A percentile compares a stretch with the other conserved stretches of the same genome.
phyloP scores from a whole-genome alignment of 1,140 invertebrate genomes.

The Panagrolaimus sp. region DNA sequence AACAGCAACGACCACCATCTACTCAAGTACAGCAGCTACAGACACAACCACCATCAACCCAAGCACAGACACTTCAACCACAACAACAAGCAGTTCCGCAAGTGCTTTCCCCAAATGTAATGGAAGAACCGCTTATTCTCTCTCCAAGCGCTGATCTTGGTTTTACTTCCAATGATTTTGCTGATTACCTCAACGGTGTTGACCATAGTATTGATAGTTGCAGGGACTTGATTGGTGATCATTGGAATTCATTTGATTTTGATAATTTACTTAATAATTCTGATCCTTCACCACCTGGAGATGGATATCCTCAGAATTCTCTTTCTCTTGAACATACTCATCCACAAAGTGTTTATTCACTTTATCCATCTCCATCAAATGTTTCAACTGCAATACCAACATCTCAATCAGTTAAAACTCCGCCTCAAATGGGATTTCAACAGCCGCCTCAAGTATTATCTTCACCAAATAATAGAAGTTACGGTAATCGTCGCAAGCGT shows the following conservation, averaged over 20 bases:
- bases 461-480: too few species aligned
- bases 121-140: slow-evolving; percentile 15
- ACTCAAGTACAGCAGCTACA: not conserved
- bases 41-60: not conserved
- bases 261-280: slow-evolving; percentile 1
- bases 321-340: not conserved
- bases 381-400: too few species aligned
- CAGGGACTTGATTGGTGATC: slow-evolving; percentile 24
- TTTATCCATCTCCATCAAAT: too few species aligned
- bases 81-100: not conserved
- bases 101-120: not conserved
- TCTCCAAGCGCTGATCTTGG: slow-evolving; percentile 1
- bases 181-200: slow-evolving; percentile 26
- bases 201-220: slow-evolving; percentile 31
- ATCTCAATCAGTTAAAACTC: too few species aligned
- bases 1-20: not conserved
- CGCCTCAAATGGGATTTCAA: too few species aligned
- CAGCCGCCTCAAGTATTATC: too few species aligned
- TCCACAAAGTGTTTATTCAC: not conserved
- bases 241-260: slow-evolving; percentile 24
- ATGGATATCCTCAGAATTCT: not conserved
- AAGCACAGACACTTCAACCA: not conserved
- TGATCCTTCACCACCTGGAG: not conserved
- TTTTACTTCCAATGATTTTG: slow-evolving; percentile 19
- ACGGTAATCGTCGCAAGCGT: too few species aligned